A percentile compares a stretch with the other conserved stretches of the same genome.
Evolutionary conservation across 2,888 invertebrate genomes (phyloP).

Genomic region (Alitta virens): DNA sequence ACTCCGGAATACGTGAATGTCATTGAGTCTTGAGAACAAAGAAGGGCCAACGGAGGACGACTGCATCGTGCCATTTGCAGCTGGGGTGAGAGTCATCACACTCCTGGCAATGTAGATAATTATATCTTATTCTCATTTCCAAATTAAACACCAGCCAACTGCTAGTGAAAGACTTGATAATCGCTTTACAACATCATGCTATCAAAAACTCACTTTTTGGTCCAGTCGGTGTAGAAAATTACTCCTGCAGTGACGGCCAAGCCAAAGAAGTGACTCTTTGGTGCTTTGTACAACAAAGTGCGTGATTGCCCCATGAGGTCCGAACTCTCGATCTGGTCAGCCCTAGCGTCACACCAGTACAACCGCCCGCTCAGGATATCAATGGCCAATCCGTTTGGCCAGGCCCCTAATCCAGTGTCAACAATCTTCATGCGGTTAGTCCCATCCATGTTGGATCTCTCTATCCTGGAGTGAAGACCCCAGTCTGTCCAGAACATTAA

Average conservation of each 20-base stretch:
- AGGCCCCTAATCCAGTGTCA: constrained; percentile 65
- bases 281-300: constrained; percentile 32
- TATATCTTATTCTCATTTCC: no score
- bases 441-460: constrained; percentile 76
- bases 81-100: background rate
- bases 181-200: no score
- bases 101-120: no score
- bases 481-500: constrained; percentile 73
- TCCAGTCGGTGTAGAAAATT: constrained; percentile 48
- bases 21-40: constrained; percentile 43
- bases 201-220: constrained; percentile 41
- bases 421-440: constrained; percentile 69
- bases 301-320: constrained; percentile 31
- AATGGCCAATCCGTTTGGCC: constrained; percentile 86
- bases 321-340: constrained; percentile 38
- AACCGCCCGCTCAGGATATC: constrained; percentile 65
- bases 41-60: constrained; percentile 31
- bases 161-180: no score
- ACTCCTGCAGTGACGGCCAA: constrained; percentile 36
- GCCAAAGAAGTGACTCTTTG: constrained; percentile 45
- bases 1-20: constrained; percentile 40
- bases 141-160: no score
- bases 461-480: constrained; percentile 74
- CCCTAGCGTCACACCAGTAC: constrained; percentile 46
- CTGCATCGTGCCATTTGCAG: background rate